These are phyloP conservation scores for Thera britannica DNA, from an alignment of 2,888 invertebrate species.

Conservation along the genomic window DNA sequence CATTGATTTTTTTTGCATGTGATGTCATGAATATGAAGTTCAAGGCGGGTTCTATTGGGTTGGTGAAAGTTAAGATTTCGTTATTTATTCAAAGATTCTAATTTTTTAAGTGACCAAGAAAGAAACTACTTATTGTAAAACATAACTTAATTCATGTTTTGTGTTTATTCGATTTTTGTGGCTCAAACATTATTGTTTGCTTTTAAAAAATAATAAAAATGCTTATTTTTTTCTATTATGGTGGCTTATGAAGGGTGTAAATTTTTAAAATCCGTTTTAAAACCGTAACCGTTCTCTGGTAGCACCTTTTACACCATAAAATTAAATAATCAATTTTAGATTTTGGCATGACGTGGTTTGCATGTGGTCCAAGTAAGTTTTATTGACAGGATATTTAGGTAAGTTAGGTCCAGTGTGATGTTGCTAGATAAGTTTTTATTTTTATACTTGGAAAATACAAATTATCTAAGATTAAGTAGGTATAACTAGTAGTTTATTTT, in stretches of 20 bases:
- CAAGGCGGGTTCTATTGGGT: not conserved
- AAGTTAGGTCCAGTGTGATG: constrained; percentile 2
- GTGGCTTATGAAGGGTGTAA: too few species aligned
- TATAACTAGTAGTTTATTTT: not conserved
- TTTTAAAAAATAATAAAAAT: too few species aligned
- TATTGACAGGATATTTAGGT: too few species aligned
- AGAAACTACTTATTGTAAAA: not conserved
- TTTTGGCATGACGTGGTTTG: too few species aligned
- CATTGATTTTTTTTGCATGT: too few species aligned
- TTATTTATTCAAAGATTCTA: not conserved
- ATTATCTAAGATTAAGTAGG: not conserved
- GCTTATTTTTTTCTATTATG: too few species aligned
- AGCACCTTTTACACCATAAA: too few species aligned
- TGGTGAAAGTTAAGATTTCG: not conserved
- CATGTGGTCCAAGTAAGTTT: too few species aligned
- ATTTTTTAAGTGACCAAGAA: not conserved
- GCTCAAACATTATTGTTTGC: too few species aligned
- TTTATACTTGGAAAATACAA: not conserved
- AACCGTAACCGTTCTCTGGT: too few species aligned
- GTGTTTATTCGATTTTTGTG: not conserved
- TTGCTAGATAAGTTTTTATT: not conserved
- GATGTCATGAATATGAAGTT: not conserved
- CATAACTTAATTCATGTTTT: not conserved
- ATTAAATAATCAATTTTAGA: too few species aligned
- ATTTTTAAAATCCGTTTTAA: too few species aligned